Evolutionary conservation across 2,113 vertebrate genomes (phyloP), one percentile per base, ranked within the genome.

Genomic region (Neotoma lepida): DNA sequence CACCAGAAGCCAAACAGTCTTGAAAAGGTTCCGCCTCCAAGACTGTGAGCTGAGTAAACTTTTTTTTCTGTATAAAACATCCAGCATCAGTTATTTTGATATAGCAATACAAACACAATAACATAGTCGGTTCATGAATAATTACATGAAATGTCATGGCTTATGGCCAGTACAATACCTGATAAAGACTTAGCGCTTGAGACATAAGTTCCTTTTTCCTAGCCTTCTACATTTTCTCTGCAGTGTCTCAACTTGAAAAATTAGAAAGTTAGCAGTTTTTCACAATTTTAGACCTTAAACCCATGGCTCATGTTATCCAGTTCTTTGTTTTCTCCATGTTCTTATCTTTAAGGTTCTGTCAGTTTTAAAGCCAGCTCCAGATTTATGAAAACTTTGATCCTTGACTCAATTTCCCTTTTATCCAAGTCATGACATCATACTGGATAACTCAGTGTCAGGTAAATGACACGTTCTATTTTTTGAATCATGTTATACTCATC

Each of bases 111-210:
- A 87, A 54, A 70, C 9, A 44, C 5, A 58, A 13, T 68, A n/a
- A 56, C 13, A n/a, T n/a, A 56, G 56, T 70, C 46, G 12, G 18
- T 33, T 92, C 14, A 58, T 28, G n/a, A 88, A 73, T 41, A 89
- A 82, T 74, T 84, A 93, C 87, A n/a, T 84, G n/a, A 90, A 92
- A 8, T 41, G 66, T 92, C 17, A 74, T 26, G 64, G 68, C 4
- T 28, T 82, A 12, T 56, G 22, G 73, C 35, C 49, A 70, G 20
- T 20, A 49, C 49, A 46, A 46, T 58, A 51, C 82, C 46, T 63
- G 49, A 28, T 46, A 91, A 9, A 76, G 20, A 89, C 74, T n/a
- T 87, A 30, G 88, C 68, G 89, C 35, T 74, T 12, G 30, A 78
- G 33, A 89, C 7, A 20, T 33, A 7, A 22, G 39, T 80, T 56